Percentiles rank a stretch among this genome's conserved stretches.
Conservation (phyloP, 2,113 vertebrate species). For the Tretioscincus oriximinensis region DNA sequence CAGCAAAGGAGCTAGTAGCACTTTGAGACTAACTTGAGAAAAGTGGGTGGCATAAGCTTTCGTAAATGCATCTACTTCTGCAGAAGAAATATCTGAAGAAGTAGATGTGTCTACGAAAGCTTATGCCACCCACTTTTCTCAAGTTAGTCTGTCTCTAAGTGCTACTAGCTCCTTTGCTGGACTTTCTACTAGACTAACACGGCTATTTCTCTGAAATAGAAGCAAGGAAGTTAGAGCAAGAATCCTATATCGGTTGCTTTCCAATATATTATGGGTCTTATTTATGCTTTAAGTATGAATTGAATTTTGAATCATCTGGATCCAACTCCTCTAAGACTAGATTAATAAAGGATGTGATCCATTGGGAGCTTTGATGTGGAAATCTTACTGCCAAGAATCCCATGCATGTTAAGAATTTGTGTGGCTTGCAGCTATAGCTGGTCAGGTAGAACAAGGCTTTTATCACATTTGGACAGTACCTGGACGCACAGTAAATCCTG, state of each 20-base stretch:
- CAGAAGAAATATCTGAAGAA: too few relatives aligned
- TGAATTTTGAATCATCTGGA: neutral
- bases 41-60: too few relatives aligned
- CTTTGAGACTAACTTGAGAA: too few relatives aligned
- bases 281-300: too few relatives aligned
- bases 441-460: neutral
- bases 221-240: neutral
- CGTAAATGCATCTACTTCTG: too few relatives aligned
- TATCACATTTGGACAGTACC: neutral
- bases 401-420: neutral
- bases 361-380: neutral
- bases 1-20: too few relatives aligned
- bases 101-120: too few relatives aligned
- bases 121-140: too few relatives aligned
- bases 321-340: neutral
- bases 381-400: neutral
- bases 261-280: neutral
- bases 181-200: too few relatives aligned
- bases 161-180: too few relatives aligned
- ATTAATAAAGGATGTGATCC: neutral
- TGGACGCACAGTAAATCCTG: neutral
- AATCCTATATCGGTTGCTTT: neutral
- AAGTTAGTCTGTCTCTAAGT: neutral
- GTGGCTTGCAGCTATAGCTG: neutral
- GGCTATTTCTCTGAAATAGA: too few relatives aligned